Evolutionary conservation across 1,140 invertebrate genomes (phyloP).

Genomic region (Pogonognathellus flavescens): DNA sequence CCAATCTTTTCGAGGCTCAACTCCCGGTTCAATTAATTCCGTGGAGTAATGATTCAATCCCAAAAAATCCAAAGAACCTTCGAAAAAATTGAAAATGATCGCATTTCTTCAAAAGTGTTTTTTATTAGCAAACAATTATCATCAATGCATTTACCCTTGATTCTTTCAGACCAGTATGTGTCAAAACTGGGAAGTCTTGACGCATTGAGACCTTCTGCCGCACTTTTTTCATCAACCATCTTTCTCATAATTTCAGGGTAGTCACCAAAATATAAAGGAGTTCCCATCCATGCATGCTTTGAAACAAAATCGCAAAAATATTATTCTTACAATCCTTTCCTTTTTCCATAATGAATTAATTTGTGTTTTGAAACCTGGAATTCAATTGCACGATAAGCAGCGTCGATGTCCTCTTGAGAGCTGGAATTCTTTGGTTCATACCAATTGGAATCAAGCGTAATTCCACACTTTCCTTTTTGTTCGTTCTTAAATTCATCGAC

Average conservation of each 20-base stretch:
- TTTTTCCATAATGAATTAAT: neutral
- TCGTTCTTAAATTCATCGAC: constrained; percentile 51
- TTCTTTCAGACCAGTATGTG: constrained; percentile 69
- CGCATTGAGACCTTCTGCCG: constrained; percentile 52
- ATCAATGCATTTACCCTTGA: constrained; percentile 71
- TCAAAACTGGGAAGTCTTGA: constrained; percentile 66
- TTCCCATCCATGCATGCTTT: constrained; percentile 74
- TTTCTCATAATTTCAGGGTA: constrained; percentile 69
- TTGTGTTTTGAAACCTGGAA: constrained; percentile 49
- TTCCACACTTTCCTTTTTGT: constrained; percentile 56
- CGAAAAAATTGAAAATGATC: neutral
- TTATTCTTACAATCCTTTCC: neutral
- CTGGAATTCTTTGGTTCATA: constrained; percentile 68
- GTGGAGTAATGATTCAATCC: constrained; percentile 63
- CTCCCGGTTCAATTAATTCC: constrained; percentile 20
- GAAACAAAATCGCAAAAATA: no score
- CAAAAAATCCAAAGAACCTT: constrained; percentile 62
- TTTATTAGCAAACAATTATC: constrained; percentile 9
- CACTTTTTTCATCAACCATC: constrained; percentile 60
- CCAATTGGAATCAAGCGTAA: constrained; percentile 60
- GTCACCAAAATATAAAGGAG: constrained; percentile 76
- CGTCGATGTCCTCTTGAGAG: constrained; percentile 48
- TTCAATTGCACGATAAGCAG: constrained; percentile 59
- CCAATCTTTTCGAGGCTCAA: constrained; percentile 3
- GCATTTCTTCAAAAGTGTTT: neutral